Conservation (phyloP, 1,140 invertebrate species). For the Cherax destructor region DNA sequence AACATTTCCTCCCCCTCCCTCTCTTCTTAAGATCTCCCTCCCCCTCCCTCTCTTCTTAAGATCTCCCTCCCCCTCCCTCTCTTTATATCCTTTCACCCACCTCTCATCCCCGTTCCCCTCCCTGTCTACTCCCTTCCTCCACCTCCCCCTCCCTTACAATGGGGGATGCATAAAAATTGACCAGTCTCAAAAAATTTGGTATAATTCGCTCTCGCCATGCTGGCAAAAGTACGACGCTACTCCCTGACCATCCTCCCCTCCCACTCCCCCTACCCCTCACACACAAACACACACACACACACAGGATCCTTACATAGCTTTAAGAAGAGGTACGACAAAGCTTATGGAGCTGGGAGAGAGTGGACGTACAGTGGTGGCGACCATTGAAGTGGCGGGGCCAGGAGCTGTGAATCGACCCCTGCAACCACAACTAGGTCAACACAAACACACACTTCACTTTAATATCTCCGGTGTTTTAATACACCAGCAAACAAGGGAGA, state of each 20-base stretch:
- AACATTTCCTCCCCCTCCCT: neutral
- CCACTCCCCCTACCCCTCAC: neutral
- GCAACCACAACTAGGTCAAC: neutral
- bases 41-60: slow-evolving; percentile 11
- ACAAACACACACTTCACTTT: neutral
- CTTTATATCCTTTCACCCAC: too few relatives aligned
- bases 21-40: neutral
- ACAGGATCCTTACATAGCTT: neutral
- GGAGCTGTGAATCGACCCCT: neutral
- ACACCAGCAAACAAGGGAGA: too few relatives aligned
- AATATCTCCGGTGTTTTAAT: too few relatives aligned
- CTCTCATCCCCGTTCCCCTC: neutral
- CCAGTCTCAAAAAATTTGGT: too few relatives aligned
- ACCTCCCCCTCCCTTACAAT: neutral
- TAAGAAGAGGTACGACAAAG: neutral
- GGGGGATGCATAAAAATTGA: neutral
- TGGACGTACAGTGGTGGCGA: too few relatives aligned
- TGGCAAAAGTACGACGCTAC: too few relatives aligned
- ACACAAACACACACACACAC: neutral
- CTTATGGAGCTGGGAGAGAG: too few relatives aligned
- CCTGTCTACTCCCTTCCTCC: neutral
- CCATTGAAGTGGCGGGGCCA: too few relatives aligned
- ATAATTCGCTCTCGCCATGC: too few relatives aligned
- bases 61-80: neutral
- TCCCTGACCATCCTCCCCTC: too few relatives aligned